Evolutionary conservation across 2,113 vertebrate genomes (phyloP).

Genomic region (Cathartes aura): DNA sequence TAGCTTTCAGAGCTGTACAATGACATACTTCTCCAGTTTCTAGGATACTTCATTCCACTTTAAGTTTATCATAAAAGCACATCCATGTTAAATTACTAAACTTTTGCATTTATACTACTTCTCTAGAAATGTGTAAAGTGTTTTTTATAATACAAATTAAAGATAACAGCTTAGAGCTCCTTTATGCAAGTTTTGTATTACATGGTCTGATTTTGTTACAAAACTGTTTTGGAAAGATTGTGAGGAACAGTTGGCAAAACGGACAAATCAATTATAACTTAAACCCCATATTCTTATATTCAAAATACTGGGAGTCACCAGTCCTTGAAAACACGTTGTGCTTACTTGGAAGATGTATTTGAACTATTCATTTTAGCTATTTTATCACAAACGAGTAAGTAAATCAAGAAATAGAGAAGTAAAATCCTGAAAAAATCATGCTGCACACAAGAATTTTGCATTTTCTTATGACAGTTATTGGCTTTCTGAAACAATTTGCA

Average conservation of each 20-base stretch:
- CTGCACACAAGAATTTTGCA: not conserved
- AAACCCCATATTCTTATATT: not conserved
- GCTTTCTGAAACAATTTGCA: constrained; percentile 7
- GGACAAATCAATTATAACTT: not conserved
- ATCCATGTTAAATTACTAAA: not conserved
- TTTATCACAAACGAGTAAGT: not conserved
- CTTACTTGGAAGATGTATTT: not conserved
- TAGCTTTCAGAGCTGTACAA: not conserved
- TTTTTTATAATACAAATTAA: not conserved
- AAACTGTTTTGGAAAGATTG: not conserved
- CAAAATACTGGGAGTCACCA: not conserved
- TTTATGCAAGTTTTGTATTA: not conserved
- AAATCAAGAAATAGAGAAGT: not conserved
- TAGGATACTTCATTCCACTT: not conserved
- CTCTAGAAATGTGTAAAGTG: not conserved
- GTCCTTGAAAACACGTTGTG: not conserved
- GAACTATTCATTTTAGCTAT: not conserved
- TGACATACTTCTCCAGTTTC: not conserved
- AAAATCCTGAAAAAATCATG: not conserved
- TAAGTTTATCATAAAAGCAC: not conserved
- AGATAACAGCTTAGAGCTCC: not conserved
- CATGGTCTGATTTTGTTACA: not conserved
- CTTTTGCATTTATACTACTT: not conserved
- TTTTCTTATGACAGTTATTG: not conserved
- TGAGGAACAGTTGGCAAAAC: not conserved